These are phyloP conservation scores for fruit fly (Drosophila melanogaster) DNA, from an alignment of 1,140 invertebrate species.

Conservation along the genomic window DNA sequence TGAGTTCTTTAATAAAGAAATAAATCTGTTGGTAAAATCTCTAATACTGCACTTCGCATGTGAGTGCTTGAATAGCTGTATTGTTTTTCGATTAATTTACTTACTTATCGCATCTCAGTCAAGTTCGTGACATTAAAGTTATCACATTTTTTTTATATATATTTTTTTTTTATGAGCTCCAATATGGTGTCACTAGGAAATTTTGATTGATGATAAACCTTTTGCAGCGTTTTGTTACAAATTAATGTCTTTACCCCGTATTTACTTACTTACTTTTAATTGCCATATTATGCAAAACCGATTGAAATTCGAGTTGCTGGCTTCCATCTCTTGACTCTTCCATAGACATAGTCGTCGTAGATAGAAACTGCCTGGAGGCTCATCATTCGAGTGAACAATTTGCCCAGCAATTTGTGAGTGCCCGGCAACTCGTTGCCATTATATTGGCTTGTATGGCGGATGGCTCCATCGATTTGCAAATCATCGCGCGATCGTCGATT, in stretches of 20 bases:
- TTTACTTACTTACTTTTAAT: constrained; percentile 19
- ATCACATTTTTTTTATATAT: too few species aligned
- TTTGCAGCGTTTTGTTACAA: constrained; percentile 14
- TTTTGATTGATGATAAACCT: neutral
- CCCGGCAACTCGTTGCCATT: constrained; percentile 16
- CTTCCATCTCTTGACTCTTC: constrained; percentile 13
- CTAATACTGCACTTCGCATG: too few species aligned
- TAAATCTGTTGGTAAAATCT: too few species aligned
- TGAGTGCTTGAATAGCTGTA: neutral
- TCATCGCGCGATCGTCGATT: constrained; percentile 52
- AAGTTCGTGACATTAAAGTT: too few species aligned
- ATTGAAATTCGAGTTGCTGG: neutral
- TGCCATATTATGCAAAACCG: neutral
- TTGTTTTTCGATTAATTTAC: constrained; percentile 11
- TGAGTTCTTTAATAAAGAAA: neutral
- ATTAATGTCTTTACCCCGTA: constrained; percentile 10
- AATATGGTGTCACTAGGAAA: neutral
- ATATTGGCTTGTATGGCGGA: constrained; percentile 27
- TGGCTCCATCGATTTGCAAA: constrained; percentile 42
- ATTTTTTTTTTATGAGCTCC: neutral
- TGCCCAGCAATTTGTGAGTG: constrained; percentile 42
- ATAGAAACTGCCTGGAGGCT: constrained; percentile 20
- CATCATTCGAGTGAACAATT: constrained; percentile 27
- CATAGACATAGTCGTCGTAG: too few species aligned
- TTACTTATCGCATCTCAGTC: too few species aligned